These are phyloP conservation scores for Halcyon smyrnensis DNA, from an alignment of 2,797 vertebrate genomes.

Conservation along the genomic window DNA sequence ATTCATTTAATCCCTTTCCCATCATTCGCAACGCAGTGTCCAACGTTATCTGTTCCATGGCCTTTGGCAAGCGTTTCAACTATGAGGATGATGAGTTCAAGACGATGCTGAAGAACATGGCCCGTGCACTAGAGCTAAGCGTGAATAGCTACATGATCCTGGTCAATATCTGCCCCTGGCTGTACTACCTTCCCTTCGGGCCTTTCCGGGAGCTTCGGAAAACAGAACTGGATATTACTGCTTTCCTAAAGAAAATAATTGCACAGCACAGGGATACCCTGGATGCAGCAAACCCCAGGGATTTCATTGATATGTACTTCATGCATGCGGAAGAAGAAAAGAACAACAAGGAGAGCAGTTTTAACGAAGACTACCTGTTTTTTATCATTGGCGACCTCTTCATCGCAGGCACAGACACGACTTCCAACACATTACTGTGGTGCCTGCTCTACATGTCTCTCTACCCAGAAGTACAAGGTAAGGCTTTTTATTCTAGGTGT, in stretches of 20 bases:
- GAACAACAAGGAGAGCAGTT: conserved; percentile 79
- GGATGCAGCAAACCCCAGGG: conserved; percentile 85
- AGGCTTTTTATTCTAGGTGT: not conserved
- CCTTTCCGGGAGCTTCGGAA: conserved; percentile 88
- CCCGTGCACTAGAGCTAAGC: conserved; percentile 86
- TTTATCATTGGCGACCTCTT: conserved; percentile 96
- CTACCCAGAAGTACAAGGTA: conserved; percentile 91
- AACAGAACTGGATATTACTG: conserved; percentile 86
- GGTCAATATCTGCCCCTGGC: conserved; percentile 88
- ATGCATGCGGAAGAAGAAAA: conserved; percentile 82
- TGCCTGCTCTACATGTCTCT: conserved; percentile 91
- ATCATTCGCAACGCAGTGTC: conserved; percentile 89
- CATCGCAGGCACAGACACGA: conserved; percentile 95
- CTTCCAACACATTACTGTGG: conserved; percentile 93
- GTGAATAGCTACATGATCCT: conserved; percentile 86
- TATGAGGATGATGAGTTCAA: conserved; percentile 87
- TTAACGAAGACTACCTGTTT: conserved; percentile 93
- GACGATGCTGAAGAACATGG: conserved; percentile 86
- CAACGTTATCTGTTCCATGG: conserved; percentile 93
- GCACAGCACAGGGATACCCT: conserved; percentile 84
- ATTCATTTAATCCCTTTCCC: conserved; percentile 81
- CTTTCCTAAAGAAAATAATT: conserved; percentile 91
- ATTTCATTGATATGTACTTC: conserved; percentile 96
- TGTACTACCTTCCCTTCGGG: conserved; percentile 91
- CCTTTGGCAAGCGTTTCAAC: conserved; percentile 89